phyloP scores from a whole-genome alignment of 2,888 invertebrate species.

The Brenthis daphne region DNA sequence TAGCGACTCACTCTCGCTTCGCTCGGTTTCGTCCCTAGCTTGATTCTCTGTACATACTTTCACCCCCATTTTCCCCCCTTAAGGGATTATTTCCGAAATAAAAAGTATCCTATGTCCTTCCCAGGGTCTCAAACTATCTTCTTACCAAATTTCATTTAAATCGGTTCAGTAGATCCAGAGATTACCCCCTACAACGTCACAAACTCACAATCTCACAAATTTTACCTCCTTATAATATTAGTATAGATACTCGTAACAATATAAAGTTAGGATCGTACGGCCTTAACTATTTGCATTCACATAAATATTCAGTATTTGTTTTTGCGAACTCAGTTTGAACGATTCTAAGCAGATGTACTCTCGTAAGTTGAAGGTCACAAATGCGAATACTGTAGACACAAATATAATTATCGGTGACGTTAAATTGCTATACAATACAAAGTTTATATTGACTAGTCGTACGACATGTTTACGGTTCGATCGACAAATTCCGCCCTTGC shows the following conservation, averaged over 20 bases:
- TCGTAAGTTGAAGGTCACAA: constrained; percentile 34
- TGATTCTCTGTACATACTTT: no score
- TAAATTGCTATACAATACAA: constrained; percentile 23
- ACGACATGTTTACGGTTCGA: constrained; percentile 31
- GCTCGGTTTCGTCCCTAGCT: no score
- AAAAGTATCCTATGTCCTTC: no score
- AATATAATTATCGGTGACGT: constrained; percentile 30
- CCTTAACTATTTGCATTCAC: neutral
- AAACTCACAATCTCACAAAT: no score
- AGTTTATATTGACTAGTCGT: constrained; percentile 18
- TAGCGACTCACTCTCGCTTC: no score
- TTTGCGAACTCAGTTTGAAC: constrained; percentile 3
- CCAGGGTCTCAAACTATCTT: no score
- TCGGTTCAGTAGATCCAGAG: no score
- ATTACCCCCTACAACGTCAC: no score
- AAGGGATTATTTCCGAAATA: no score
- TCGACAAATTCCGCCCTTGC: constrained; percentile 20
- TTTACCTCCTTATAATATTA: no score
- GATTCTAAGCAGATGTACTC: constrained; percentile 18
- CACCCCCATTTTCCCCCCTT: no score
- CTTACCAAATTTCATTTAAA: no score
- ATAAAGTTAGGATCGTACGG: neutral
- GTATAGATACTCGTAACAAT: neutral
- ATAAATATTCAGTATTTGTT: neutral
- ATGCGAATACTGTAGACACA: constrained; percentile 20